These are phyloP conservation scores for Hormaphis cornu DNA, from an alignment of 1,140 invertebrate genomes.

Conservation along the genomic window DNA sequence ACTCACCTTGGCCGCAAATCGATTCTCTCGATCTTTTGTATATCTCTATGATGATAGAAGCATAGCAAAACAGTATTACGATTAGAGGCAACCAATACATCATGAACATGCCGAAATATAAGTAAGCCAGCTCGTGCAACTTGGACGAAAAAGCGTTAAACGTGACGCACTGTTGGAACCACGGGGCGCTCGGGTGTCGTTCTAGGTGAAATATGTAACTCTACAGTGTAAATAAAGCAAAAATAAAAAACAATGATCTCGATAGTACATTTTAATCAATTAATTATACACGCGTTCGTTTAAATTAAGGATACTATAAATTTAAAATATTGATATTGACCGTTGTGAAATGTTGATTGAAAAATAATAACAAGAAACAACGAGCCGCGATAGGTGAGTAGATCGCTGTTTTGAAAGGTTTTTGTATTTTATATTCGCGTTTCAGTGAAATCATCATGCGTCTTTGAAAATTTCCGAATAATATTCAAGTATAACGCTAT, in stretches of 20 bases:
- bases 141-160: conserved; percentile 59
- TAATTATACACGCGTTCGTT: too few relatives aligned
- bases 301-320: too few relatives aligned
- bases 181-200: conserved; percentile 59
- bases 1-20: conserved; percentile 21
- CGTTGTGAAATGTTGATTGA: too few relatives aligned
- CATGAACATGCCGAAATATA: conserved; percentile 64
- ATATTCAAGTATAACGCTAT: too few relatives aligned
- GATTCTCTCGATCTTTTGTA: conserved; percentile 45
- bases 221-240: conserved; percentile 43
- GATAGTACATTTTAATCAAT: conserved; percentile 6
- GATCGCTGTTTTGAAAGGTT: too few relatives aligned
- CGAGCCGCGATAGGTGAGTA: too few relatives aligned
- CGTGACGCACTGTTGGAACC: conserved; percentile 74
- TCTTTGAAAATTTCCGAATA: too few relatives aligned
- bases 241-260: conserved; percentile 33
- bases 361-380: too few relatives aligned
- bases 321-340: too few relatives aligned
- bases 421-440: too few relatives aligned
- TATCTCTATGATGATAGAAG: conserved; percentile 71
- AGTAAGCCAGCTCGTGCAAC: conserved; percentile 62
- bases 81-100: conserved; percentile 78
- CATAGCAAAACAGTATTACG: conserved; percentile 77
- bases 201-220: conserved; percentile 71
- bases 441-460: too few relatives aligned